Evolutionary conservation across 2,113 vertebrate species (phyloP), one percentile per base, ranked within the genome.

Genomic region (Perca schrenkii): DNA sequence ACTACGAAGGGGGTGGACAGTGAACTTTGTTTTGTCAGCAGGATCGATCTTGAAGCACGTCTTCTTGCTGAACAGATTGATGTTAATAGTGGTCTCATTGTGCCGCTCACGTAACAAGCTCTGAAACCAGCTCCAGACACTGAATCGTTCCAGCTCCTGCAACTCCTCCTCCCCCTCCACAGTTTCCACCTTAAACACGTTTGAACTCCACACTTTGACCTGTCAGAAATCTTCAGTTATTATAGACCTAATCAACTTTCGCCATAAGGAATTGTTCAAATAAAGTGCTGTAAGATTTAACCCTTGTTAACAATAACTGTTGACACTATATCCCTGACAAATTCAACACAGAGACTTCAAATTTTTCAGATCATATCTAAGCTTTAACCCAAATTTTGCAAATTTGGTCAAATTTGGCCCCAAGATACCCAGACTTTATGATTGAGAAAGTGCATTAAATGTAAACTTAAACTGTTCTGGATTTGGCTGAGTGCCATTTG

Each of bases 11-110:
- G 96, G 72, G 22, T 88, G 25, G 0, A 99, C 66, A 2, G 76
- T 94, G 93, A 97, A 99, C 0, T 0, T 0, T 15, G 95, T 1
- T 0, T 61, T 4, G 31, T 96, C 95, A 54, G 90, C 79, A 56
- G 96, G 95, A 21, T 97, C 96, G 0, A 99, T 95, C 76, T 95
- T 96, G 81, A 99, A 96, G 92, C 98, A 99, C 14, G 95, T 98
- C 92, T 98, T 96, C 61, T 91, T 94, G 91, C 92, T 96, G 91
- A 97, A 98, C 4, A 99, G 93, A 70, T 90, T 94, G 84, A 99
- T 87, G 0, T 94, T 95, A 31, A 99, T 94, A 63, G 94, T 95
- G 60, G 97, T 98, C 78, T 99, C 96, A 28, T 99, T 99, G 80
- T 96, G 93, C 61, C 95, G 96, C 80, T 97, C 97, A 17, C 92